Evolutionary conservation across 2,888 invertebrate genomes (phyloP), one percentile per base, ranked within the genome.

Genomic region (Augiades crinisus): DNA sequence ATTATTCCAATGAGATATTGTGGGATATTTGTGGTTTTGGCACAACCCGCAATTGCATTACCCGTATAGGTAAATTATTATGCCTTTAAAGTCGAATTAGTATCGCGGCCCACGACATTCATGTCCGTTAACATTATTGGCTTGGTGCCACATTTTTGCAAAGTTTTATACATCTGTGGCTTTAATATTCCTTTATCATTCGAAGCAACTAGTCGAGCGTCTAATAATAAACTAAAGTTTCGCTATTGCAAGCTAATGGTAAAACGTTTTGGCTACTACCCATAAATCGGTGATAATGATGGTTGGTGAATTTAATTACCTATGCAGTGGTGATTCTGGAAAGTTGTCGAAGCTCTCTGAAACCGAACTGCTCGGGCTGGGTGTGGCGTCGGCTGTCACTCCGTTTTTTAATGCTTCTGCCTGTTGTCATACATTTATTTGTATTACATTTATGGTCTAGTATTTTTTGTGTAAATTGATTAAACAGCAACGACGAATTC

Each of bases 261-360:
- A 17, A 21, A 40, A 50, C 16, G 44, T 43, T 33, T 21, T 40
- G 31, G 14, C 46, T 49, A 56, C 34, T 36, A 27, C 38, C 10
- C 44, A 51, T 21, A 43, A 22, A 33, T 41, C 8, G 21, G 1
- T 27, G 36, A 37, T 47, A 5, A 31, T 7, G 24, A 41, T 44
- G n/a, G n/a, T 44, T 2, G 6, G 5, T 17, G 0, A n/a, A 12
- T 38, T 33, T n/a, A 33, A 16, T 71, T 79, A 94, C 91, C 95
- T 95, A 88, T 94, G 96, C 69, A 95, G 90, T 13, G 97, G 96
- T 60, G 97, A 96, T 70, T 97, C 97, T 38, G 97, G 96, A 80
- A 97, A 97, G 71, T 95, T 92, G 85, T 97, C 97, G 66, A 96
- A 90, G 62, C 96, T 95, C 88, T 98, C 98, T 62, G 96, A 96